Conservation (phyloP, 2,113 vertebrate species). For the Petromus typicus region DNA sequence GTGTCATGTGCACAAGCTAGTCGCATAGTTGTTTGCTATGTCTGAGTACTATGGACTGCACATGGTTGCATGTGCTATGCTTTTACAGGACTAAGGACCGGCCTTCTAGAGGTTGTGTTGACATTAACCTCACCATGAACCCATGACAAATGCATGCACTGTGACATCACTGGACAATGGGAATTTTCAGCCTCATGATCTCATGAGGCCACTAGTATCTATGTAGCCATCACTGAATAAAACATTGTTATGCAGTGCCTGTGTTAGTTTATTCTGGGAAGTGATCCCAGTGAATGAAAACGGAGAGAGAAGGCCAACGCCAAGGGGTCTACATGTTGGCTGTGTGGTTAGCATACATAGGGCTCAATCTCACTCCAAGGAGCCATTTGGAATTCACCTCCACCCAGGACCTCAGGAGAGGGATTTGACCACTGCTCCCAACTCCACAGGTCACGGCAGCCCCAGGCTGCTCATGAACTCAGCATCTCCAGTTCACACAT, state of each 20-base stretch:
- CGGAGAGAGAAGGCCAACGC: not conserved
- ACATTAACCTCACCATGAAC: not conserved
- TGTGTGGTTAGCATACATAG: not conserved
- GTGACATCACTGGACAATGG: not conserved
- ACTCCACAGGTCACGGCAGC: not conserved
- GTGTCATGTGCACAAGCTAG: not conserved
- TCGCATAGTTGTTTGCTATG: not conserved
- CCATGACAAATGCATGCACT: not conserved
- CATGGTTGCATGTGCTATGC: no score
- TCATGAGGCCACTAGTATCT: not conserved
- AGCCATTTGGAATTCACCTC: not conserved
- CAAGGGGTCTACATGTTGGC: not conserved
- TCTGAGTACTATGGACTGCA: not conserved
- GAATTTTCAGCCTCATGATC: not conserved
- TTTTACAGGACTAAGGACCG: not conserved
- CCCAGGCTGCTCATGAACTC: not conserved
- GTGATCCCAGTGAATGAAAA: not conserved
- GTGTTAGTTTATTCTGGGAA: constrained; percentile 16
- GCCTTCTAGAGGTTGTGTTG: not conserved
- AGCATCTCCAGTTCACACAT: constrained; percentile 11
- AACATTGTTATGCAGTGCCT: no score
- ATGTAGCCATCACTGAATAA: no score
- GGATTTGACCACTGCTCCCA: not conserved
- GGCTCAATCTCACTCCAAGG: not conserved
- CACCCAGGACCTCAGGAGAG: not conserved